phyloP scores from a whole-genome alignment of 2,888 invertebrate genomes.

The Halictus quadricinctus region DNA sequence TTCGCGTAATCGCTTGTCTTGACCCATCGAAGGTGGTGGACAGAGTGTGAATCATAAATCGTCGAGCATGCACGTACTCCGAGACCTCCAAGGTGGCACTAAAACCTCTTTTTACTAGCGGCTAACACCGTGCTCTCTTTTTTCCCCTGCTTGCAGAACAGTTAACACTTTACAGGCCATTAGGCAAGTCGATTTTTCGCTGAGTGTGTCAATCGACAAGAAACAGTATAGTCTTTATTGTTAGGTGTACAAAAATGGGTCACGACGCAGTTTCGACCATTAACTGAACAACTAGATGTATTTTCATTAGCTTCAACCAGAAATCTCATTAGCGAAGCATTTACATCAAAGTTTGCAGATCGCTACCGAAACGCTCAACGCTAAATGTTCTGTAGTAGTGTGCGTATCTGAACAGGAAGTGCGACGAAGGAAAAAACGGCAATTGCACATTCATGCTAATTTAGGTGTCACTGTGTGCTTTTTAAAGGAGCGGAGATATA shows the following conservation, averaged over 20 bases:
- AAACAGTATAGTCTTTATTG: neutral
- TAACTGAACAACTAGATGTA: too few relatives aligned
- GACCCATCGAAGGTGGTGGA: slow-evolving; percentile 31
- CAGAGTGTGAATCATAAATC: slow-evolving; percentile 50
- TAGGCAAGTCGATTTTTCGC: slow-evolving; percentile 32
- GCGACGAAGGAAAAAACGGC: neutral
- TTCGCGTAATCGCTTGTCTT: slow-evolving; percentile 27
- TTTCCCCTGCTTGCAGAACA: slow-evolving; percentile 9
- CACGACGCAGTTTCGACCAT: neutral
- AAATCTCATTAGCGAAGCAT: neutral
- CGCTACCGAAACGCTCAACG: neutral
- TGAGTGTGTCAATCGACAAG: neutral
- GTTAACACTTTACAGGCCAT: slow-evolving; percentile 42
- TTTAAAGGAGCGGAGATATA: slow-evolving; percentile 19
- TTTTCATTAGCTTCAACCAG: neutral
- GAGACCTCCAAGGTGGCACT: slow-evolving; percentile 34
- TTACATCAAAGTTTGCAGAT: neutral
- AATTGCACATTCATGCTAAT: slow-evolving; percentile 23
- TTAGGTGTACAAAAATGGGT: neutral
- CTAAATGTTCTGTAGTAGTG: neutral
- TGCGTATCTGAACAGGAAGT: neutral
- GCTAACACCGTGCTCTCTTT: slow-evolving; percentile 24
- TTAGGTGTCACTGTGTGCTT: slow-evolving; percentile 16
- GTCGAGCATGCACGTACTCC: slow-evolving; percentile 13
- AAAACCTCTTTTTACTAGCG: slow-evolving; percentile 44